Conservation (phyloP, 2,797 vertebrate species). For the Darevskia nairensis region DNA sequence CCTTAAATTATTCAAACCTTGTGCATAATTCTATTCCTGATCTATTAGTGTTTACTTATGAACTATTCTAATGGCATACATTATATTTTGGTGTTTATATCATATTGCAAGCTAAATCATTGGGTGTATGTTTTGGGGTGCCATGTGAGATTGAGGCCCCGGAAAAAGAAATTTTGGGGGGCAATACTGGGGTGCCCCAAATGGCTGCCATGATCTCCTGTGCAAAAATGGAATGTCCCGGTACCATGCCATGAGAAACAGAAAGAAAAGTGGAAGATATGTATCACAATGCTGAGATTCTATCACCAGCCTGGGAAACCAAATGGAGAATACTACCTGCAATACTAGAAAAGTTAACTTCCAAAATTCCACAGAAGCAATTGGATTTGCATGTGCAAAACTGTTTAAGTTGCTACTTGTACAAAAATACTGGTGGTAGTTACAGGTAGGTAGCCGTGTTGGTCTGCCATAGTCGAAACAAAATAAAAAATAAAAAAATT, state of each 20-base stretch:
- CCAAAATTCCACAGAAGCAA: not conserved
- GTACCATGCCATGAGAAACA: not conserved
- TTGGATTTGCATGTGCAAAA: not conserved
- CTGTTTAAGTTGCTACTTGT: slow-evolving; percentile 47
- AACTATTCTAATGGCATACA: not conserved
- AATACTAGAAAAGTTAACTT: not conserved
- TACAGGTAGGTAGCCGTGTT: too few relatives aligned
- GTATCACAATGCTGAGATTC: not conserved
- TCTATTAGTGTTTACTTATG: not conserved
- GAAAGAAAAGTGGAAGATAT: not conserved
- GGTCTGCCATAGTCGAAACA: too few relatives aligned
- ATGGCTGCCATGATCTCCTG: too few relatives aligned
- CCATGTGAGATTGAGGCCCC: too few relatives aligned
- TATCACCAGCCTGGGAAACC: not conserved
- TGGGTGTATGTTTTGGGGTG: too few relatives aligned
- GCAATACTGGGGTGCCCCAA: too few relatives aligned
- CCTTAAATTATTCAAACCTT: not conserved
- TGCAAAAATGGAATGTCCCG: too few relatives aligned
- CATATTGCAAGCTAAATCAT: not conserved
- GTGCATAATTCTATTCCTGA: not conserved
- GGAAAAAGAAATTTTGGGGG: too few relatives aligned
- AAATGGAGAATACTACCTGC: not conserved
- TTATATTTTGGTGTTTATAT: not conserved
- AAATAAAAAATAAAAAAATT: too few relatives aligned
- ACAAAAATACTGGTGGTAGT: not conserved